These are phyloP conservation scores for Chloroceryle aenea DNA, from an alignment of 2,113 vertebrate species.

Conservation along the genomic window DNA sequence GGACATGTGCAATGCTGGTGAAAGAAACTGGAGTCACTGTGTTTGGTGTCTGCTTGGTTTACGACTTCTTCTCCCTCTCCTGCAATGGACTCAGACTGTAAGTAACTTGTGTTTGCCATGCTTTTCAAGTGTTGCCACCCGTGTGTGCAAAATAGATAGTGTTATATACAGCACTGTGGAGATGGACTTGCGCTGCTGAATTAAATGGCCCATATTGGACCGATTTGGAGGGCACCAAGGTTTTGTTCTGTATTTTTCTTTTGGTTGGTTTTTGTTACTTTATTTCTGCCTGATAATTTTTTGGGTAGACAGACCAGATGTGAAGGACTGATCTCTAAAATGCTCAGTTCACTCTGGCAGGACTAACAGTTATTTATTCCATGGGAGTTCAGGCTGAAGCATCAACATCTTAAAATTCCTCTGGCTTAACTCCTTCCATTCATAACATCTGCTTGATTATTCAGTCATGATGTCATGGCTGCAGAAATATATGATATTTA, in stretches of 20 bases:
- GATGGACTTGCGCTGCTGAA: neutral
- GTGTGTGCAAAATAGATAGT: neutral
- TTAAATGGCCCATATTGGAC: neutral
- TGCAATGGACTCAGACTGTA: slow-evolving; percentile 81
- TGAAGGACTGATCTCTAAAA: neutral
- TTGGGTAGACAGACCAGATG: neutral
- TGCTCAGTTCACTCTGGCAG: neutral
- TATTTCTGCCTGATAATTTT: neutral
- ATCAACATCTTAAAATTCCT: neutral
- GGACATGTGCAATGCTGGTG: slow-evolving; percentile 95
- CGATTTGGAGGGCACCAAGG: neutral
- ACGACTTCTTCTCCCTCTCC: slow-evolving; percentile 90
- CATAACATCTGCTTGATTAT: neutral
- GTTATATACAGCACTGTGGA: neutral
- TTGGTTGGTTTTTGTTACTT: neutral
- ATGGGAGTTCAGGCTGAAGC: neutral
- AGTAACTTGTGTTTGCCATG: slow-evolving; percentile 44
- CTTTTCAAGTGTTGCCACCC: neutral
- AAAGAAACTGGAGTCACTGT: slow-evolving; percentile 97
- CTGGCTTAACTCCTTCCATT: neutral
- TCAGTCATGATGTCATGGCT: neutral
- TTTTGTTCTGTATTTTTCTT: neutral
- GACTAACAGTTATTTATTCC: neutral
- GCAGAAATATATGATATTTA: neutral
- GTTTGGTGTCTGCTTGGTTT: slow-evolving; percentile 92